Base-by-base conservation (phyloP, 2,888 invertebrate genomes). In the Phytoseiulus persimilis region DNA sequence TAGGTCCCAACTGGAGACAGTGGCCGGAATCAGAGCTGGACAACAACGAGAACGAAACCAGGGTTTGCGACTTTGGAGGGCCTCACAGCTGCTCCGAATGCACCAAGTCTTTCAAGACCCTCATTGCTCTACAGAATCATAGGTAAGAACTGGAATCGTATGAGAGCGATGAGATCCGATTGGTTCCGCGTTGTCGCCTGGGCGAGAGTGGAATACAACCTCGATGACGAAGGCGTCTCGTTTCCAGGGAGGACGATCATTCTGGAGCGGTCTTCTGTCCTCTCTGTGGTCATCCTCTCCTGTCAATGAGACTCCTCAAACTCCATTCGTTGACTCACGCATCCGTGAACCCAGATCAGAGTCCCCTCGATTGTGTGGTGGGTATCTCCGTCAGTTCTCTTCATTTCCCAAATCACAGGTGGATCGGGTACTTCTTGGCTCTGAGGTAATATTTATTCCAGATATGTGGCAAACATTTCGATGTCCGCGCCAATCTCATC, bases 321-420 rank as follows among this genome's bases (percentile, higher is more conserved):
- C 45, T 32, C 33, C 87, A 87, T 45, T 33, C 45, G 32, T 33
- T 45, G 33, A 87, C 87, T 11, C 87, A 87, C 39, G 87, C 45
- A 0, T 1, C 87, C 9, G 5, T 6, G 23, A 11, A 87, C 32
- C 32, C 32, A 18, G 23, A 33, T 23, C 33, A 33, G 45, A 33
- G 33, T 18, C 87, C 87, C 28, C 87, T 87, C 87, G 39, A 87
- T 33, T 87, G 87, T 45, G 45, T 87, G n/a, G 87, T 87, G n/a
- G 33, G 87, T n/a, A 32, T 87, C 6, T 23, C 32, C 33, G 28
- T 84, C 23, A 32, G 3, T 84, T 84, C 31, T 31, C 87, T 9
- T 87, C 39, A n/a, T 33, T n/a, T 32, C 31, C 33, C 32, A n/a
- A n/a, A n/a, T n/a, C n/a, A n/a, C n/a, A n/a, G n/a, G n/a, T n/a